Base-by-base conservation (phyloP, 2,888 invertebrate species). In the Calliopum simillimum region DNA sequence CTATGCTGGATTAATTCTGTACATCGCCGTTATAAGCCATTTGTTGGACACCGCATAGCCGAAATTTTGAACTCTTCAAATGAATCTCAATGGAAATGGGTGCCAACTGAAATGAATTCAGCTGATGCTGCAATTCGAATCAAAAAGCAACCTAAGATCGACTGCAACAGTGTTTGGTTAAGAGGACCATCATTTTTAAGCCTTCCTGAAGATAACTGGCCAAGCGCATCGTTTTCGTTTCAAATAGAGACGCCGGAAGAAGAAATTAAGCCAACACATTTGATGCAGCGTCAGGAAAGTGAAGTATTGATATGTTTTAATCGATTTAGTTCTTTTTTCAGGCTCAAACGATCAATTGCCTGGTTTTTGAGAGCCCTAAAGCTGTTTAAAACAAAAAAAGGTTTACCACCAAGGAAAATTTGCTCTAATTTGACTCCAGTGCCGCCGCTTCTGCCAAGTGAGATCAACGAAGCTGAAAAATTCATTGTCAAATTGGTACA, bases 271-370 rank as follows among this genome's bases (percentile, higher is more conserved):
- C 11, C 63, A 14, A 19, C 16, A 4, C 19, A 16, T 11, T 55
- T 44, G 19, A 25, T 21, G 1, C 41, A 33, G n/a, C 12, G 13
- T 51, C 16, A 68, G 53, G 69, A 46, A 70, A 56, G 13, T 46
- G 44, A 5, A 12, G 21, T 4, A n/a, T 61, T 62, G 1, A 41
- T 46, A 16, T n/a, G 55, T 41, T 14, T 59, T 66, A 66, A 66
- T 49, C 46, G 62, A 1, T 71, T 71, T 64, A 71, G 67, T 19
- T 63, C 59, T 62, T 70, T 59, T 51, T 65, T 68, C 14, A 73
- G 62, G 61, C 55, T 72, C 0, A 72, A 70, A 21, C 11, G 71
- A 47, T 46, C 46, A 5, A 51, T 65, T 41, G 70, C 70, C 12
- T 72, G 58, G 69, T 33, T 64, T 23, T 19, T 58, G 14, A 46